Percentiles rank a stretch among this genome's conserved stretches.
Conservation (phyloP, 2,888 invertebrate genomes). For the Syrista parreyssii region DNA sequence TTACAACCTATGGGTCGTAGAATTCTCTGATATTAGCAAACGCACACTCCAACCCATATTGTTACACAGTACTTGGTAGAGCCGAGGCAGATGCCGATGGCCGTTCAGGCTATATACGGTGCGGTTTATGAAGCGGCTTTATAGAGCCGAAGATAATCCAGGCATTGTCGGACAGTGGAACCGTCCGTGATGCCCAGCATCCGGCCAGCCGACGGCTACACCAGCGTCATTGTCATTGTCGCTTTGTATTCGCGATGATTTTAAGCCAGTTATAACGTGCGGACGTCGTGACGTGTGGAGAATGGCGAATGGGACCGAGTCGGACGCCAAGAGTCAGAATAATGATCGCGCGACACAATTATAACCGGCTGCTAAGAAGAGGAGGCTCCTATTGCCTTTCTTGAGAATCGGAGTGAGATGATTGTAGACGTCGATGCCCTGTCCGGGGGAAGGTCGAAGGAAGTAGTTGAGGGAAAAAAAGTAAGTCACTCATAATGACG, state of each 20-base stretch:
- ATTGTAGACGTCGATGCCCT: neutral
- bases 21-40: neutral
- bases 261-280: conserved; percentile 38
- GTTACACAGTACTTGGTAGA: neutral
- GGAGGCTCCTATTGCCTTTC: neutral
- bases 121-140: conserved; percentile 42
- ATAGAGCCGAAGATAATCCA: conserved; percentile 45
- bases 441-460: neutral
- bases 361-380: neutral
- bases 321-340: neutral
- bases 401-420: neutral
- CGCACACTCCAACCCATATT: neutral
- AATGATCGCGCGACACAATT: neutral
- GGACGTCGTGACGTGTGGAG: conserved; percentile 21
- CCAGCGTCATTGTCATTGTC: conserved; percentile 36
- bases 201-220: conserved; percentile 25
- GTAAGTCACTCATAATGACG: neutral
- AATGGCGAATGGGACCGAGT: conserved; percentile 5
- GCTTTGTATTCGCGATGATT: conserved; percentile 40
- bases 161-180: conserved; percentile 37
- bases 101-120: neutral
- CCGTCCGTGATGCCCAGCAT: conserved; percentile 33
- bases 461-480: neutral
- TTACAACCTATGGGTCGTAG: neutral
- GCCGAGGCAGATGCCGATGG: neutral